Percentiles rank a stretch among this genome's conserved stretches.
phyloP scores from a whole-genome alignment of 2,113 vertebrate species.

The Centropus bengalensis region DNA sequence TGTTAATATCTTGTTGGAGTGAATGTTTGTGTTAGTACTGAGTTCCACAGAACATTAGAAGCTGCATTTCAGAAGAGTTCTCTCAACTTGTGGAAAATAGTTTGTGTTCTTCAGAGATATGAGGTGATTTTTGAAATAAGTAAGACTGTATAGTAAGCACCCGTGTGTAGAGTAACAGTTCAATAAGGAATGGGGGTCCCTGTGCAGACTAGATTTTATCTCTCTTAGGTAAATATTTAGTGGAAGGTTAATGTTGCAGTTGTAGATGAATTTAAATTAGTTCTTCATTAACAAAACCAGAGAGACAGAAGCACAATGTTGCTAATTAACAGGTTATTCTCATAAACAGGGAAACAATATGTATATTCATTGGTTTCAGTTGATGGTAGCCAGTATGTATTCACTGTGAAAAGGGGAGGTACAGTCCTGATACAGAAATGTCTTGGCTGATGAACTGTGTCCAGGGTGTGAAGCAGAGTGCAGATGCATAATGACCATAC shows the following conservation, averaged over 20 bases:
- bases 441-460: background rate
- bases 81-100: background rate
- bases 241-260: background rate
- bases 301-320: background rate
- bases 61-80: background rate
- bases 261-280: background rate
- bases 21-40: background rate
- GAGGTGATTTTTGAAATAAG: background rate
- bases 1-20: background rate
- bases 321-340: background rate
- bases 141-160: background rate
- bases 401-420: background rate
- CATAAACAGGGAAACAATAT: background rate
- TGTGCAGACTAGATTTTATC: background rate
- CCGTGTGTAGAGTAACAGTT: background rate
- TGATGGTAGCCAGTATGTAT: background rate
- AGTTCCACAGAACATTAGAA: background rate
- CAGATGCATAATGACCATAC: background rate
- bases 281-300: background rate
- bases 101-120: background rate
- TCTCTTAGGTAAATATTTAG: background rate
- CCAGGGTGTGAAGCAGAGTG: background rate
- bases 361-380: background rate
- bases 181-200: background rate
- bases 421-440: background rate